Conservation (phyloP, 2,113 vertebrate species). For the Aptenodytes forsteri region DNA sequence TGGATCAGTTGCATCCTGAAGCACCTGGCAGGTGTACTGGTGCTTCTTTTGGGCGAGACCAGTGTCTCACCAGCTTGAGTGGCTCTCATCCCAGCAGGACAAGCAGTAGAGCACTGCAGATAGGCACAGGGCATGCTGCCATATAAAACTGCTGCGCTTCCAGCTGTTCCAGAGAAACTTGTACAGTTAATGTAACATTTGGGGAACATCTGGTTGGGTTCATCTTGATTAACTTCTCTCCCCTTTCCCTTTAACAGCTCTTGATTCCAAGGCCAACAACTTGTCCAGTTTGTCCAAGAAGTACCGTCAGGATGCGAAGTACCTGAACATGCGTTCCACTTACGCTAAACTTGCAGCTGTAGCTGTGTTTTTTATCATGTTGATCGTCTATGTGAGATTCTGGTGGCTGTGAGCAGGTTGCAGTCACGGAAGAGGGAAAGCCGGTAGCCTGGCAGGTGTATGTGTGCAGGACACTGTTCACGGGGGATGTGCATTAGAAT, state of each 20-base stretch:
- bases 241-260: conserved; percentile 74
- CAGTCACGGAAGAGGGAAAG: conserved; percentile 47
- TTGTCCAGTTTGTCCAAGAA: conserved; percentile 97
- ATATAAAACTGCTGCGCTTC: accelerated
- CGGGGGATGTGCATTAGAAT: conserved; percentile 77
- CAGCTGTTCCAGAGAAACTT: background rate
- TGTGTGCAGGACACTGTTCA: conserved; percentile 70
- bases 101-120: background rate
- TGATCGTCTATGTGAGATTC: conserved; percentile 97
- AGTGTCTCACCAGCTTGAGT: background rate
- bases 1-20: background rate
- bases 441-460: conserved; percentile 51
- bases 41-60: background rate
- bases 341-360: conserved; percentile 96
- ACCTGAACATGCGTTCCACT: conserved; percentile 98
- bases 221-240: background rate
- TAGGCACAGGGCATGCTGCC: background rate
- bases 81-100: background rate
- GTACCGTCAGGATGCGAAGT: conserved; percentile 96
- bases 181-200: background rate
- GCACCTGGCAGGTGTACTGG: background rate
- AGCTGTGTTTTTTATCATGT: conserved; percentile 96
- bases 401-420: conserved; percentile 93
- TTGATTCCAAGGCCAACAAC: conserved; percentile 98
- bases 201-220: background rate